Percentiles rank a stretch among this genome's conserved stretches.
These are phyloP conservation scores for Lasioglossum leucozonium DNA, from an alignment of 2,888 invertebrate species.

Conservation along the genomic window DNA sequence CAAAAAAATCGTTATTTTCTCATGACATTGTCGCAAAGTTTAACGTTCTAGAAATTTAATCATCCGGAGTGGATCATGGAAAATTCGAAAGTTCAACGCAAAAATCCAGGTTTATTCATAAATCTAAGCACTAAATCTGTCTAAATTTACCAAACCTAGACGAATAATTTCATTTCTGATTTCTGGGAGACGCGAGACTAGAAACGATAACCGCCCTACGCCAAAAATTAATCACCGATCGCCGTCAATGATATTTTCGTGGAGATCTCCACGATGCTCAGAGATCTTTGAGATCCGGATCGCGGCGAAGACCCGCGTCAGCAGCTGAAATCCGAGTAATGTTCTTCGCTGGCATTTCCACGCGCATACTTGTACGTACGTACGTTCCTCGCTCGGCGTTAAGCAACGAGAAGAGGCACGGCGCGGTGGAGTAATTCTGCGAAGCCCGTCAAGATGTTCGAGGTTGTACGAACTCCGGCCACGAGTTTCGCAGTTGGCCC, in stretches of 20 bases:
- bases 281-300: not conserved
- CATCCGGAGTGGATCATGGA: too few species aligned
- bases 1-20: not conserved
- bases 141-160: too few species aligned
- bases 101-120: too few species aligned
- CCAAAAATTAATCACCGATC: too few species aligned
- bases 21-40: not conserved
- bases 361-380: not conserved
- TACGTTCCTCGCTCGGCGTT: not conserved
- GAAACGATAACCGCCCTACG: too few species aligned
- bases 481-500: slow-evolving; percentile 44
- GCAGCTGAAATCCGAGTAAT: not conserved
- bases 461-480: not conserved
- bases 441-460: slow-evolving; percentile 11
- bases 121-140: too few species aligned
- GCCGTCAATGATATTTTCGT: too few species aligned
- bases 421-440: not conserved
- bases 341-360: not conserved
- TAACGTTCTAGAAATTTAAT: too few species aligned
- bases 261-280: not conserved
- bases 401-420: not conserved
- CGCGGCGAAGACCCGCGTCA: not conserved
- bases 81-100: too few species aligned
- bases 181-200: too few species aligned
- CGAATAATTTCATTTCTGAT: too few species aligned